Percentiles rank a stretch among this genome's conserved stretches.
These are phyloP conservation scores for Notiomystis cincta DNA, from an alignment of 2,113 vertebrate species.

Conservation along the genomic window DNA sequence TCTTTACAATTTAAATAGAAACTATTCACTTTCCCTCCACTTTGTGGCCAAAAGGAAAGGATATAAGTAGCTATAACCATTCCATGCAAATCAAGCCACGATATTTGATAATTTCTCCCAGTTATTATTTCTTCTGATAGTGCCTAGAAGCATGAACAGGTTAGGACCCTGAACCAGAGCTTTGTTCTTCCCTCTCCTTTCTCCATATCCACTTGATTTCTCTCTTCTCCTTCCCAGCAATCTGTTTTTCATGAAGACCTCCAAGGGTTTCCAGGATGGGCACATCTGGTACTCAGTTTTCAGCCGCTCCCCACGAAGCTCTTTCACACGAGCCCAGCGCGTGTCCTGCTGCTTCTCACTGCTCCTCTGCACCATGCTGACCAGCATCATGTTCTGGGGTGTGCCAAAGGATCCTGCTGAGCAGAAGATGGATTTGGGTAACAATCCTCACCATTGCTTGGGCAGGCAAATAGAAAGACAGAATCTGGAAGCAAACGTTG, in stretches of 20 bases:
- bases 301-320: slow-evolving; percentile 83
- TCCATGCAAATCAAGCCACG: background rate
- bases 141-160: background rate
- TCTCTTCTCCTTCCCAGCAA: slow-evolving; percentile 73
- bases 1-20: background rate
- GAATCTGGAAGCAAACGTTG: background rate
- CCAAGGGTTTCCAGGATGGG: slow-evolving; percentile 86
- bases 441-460: background rate
- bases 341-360: slow-evolving; percentile 94
- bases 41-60: background rate
- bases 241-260: slow-evolving; percentile 91
- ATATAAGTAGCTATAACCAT: background rate
- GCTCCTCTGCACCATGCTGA: slow-evolving; percentile 94
- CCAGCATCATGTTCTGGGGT: slow-evolving; percentile 96
- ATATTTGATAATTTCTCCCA: background rate
- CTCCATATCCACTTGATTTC: background rate
- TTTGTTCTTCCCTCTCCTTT: background rate
- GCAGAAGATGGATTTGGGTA: slow-evolving; percentile 96
- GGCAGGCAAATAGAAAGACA: background rate
- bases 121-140: background rate
- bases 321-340: slow-evolving; percentile 87
- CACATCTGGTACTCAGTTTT: slow-evolving; percentile 95
- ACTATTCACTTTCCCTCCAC: background rate
- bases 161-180: background rate
- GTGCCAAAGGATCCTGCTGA: slow-evolving; percentile 90